Evolutionary conservation across 30 jellyfish, hydroid and myxozoan species (phyloP), one percentile per base, ranked within the genome.

Genomic region (Nemopilema nomurai): DNA sequence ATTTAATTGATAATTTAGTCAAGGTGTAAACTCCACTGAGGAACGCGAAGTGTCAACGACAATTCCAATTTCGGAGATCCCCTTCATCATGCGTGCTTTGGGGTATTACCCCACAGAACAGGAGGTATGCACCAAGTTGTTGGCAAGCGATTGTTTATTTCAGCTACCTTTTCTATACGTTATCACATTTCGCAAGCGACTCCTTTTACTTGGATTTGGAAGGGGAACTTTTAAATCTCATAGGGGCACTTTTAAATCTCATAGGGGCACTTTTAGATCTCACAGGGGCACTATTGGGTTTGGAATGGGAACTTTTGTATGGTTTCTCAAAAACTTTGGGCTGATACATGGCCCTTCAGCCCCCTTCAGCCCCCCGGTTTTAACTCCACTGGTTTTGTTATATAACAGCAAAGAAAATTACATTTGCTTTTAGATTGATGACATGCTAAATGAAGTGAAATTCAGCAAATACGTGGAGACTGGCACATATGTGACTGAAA

Each of bases 91-190:
- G 96, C 82, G 98, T 63, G 98, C 98, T 51, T 87, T 92, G 19
- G 98, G 98, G 13, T 87, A 8, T 64, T 92, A 92, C 77, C 98
- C 98, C 17, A 86, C 98, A 24, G 98, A 92, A 49, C 97, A 92
- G 68, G 92, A 92, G 89, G 98, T 92, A 28, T 24, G 53, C 53
- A 0, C 8, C 1, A 29, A 68, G 24, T 69, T 71, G 26, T 51
- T 21, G 13, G 13, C 13, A 13, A 41, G 57, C 13, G 13, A 3
- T 41, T 41, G 57, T 41, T n/a, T 41, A 13, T 41, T 41, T 41
- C 6, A 13, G 57, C 13, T 13, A 41, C 6, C 57, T 41, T 41
- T n/a, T n/a, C n/a, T n/a, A n/a, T n/a, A n/a, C n/a, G n/a, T n/a
- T n/a, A n/a, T n/a, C n/a, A n/a, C n/a, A n/a, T n/a, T n/a, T n/a